Percentiles rank a stretch among this genome's conserved stretches.
phyloP scores from a whole-genome alignment of 2,113 vertebrate genomes.

The Oceanites oceanicus region DNA sequence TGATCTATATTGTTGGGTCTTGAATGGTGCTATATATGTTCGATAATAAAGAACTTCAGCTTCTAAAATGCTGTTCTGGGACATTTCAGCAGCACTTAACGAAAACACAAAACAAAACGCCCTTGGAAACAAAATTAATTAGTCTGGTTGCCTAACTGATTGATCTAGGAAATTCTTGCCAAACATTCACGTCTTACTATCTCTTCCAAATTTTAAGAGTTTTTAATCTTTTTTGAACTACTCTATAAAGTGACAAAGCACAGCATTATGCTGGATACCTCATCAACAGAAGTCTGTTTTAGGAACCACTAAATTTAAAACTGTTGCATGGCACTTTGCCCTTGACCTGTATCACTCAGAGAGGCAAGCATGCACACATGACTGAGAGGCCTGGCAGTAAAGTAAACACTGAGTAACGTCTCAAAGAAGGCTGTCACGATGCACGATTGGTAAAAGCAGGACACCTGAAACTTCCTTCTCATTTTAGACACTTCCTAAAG shows the following conservation, averaged over 20 bases:
- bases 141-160: neutral
- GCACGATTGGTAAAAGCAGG: neutral
- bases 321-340: constrained; percentile 12
- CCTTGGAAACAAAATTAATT: constrained; percentile 42
- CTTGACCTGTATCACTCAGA: neutral
- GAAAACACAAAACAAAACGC: neutral
- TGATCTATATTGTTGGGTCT: neutral
- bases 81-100: neutral
- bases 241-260: constrained; percentile 5
- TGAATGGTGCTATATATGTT: neutral
- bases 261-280: neutral
- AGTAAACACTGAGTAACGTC: neutral
- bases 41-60: neutral
- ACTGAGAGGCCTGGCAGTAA: neutral
- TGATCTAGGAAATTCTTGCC: constrained; percentile 7
- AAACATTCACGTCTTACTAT: neutral
- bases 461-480: neutral
- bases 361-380: neutral
- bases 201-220: constrained; percentile 2
- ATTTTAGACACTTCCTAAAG: neutral
- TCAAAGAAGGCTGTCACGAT: neutral
- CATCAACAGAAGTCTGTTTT: constrained; percentile 34
- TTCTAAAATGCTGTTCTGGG: neutral
- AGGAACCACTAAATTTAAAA: constrained; percentile 21
- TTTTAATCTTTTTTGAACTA: constrained; percentile 14